Conservation (phyloP, 2,888 invertebrate genomes). For the Netelia inedita region DNA sequence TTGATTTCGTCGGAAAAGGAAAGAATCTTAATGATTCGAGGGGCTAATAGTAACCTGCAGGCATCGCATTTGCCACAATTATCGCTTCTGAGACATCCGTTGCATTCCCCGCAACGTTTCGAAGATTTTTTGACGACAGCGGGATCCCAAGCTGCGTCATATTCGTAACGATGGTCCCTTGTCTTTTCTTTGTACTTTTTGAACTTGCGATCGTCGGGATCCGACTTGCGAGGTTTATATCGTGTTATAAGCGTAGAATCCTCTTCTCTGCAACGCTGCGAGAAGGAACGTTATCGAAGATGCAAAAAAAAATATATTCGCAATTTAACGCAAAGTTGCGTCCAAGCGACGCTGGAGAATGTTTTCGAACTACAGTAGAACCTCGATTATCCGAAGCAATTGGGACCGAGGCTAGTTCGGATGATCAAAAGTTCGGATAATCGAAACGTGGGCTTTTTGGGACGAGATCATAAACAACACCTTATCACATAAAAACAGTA, state of each 20-base stretch:
- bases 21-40: background rate
- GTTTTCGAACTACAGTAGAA: too few species aligned
- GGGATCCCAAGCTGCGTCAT: slow-evolving; percentile 80
- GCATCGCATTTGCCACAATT: slow-evolving; percentile 91
- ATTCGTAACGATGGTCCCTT: slow-evolving; percentile 79
- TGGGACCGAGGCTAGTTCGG: too few species aligned
- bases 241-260: slow-evolving; percentile 89
- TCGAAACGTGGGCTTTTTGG: too few species aligned
- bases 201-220: slow-evolving; percentile 80
- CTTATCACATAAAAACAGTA: too few species aligned
- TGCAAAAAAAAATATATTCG: background rate
- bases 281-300: background rate
- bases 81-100: slow-evolving; percentile 89
- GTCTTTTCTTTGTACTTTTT: slow-evolving; percentile 84
- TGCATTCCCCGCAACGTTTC: slow-evolving; percentile 91
- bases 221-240: slow-evolving; percentile 82
- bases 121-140: slow-evolving; percentile 80
- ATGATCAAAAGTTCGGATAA: too few species aligned
- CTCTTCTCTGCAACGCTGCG: slow-evolving; percentile 91
- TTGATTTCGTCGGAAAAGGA: background rate
- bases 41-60: slow-evolving; percentile 85
- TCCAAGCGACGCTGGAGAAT: too few species aligned
- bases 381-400: too few species aligned
- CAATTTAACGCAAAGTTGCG: background rate
- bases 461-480: too few species aligned